Evolutionary conservation across 2,797 vertebrate genomes (phyloP).

Genomic region (Channa striata): DNA sequence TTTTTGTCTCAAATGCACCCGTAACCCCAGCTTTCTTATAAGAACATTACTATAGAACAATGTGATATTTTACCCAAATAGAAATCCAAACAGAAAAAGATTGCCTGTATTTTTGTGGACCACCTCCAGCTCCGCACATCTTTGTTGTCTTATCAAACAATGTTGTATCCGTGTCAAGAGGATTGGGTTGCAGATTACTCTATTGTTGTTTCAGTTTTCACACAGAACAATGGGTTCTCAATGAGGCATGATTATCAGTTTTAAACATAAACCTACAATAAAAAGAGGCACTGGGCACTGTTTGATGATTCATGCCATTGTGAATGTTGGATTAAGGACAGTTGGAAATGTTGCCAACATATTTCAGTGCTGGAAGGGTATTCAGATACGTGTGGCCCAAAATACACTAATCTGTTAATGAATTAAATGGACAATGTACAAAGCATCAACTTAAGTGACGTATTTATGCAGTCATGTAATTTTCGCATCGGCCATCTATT

Average conservation of each 20-base stretch:
- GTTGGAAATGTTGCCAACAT: conserved; percentile 52
- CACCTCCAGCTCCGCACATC: conserved; percentile 41
- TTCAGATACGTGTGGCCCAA: conserved; percentile 48
- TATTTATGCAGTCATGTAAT: conserved; percentile 51
- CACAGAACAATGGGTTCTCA: conserved; percentile 43
- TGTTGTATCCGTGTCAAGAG: conserved; percentile 43
- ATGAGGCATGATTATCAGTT: conserved; percentile 48
- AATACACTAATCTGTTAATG: conserved; percentile 64
- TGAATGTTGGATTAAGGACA: conserved; percentile 63
- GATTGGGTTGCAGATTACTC: conserved; percentile 45
- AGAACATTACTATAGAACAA: not conserved
- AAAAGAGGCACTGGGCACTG: conserved; percentile 40
- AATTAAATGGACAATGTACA: conserved; percentile 62
- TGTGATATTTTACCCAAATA: not conserved
- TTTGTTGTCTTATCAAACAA: conserved; percentile 36
- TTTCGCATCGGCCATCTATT: conserved; percentile 42
- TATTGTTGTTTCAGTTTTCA: conserved; percentile 51
- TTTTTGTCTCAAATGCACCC: conserved; percentile 1
- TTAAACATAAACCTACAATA: conserved; percentile 55
- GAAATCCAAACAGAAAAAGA: conserved; percentile 7
- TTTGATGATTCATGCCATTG: conserved; percentile 51
- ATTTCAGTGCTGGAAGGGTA: conserved; percentile 33
- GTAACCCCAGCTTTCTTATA: conserved; percentile 4
- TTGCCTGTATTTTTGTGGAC: conserved; percentile 9
- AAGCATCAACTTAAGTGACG: conserved; percentile 39